Evolutionary conservation across 2,888 invertebrate genomes (phyloP).

Genomic region (Diarsia brunnea): DNA sequence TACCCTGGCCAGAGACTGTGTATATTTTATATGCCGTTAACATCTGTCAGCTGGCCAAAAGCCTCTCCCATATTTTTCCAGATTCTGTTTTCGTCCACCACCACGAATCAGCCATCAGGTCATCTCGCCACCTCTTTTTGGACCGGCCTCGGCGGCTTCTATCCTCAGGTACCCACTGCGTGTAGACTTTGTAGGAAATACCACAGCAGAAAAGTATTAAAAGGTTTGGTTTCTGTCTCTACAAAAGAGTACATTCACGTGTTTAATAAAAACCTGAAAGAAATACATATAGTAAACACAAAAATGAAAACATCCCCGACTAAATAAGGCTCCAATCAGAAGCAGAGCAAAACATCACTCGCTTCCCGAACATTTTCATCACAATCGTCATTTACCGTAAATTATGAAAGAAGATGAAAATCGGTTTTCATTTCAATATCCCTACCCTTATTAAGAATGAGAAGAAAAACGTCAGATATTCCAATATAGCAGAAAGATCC

Average conservation of each 20-base stretch:
- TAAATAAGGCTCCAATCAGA: constrained; percentile 26
- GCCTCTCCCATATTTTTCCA: too few species aligned
- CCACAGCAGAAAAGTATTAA: too few species aligned
- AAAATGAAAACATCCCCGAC: constrained; percentile 8
- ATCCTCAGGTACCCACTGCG: too few species aligned
- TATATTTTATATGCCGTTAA: too few species aligned
- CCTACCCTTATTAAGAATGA: constrained; percentile 40
- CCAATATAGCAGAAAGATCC: constrained; percentile 36
- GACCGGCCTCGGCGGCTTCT: too few species aligned
- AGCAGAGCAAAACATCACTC: constrained; percentile 11
- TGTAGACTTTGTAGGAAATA: too few species aligned
- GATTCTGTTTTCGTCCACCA: too few species aligned
- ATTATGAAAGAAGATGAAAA: constrained; percentile 69
- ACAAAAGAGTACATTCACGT: neutral
- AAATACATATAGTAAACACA: neutral
- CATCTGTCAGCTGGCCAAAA: too few species aligned
- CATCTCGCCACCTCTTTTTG: too few species aligned
- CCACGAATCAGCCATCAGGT: too few species aligned
- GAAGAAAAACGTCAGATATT: constrained; percentile 44
- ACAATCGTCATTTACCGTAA: constrained; percentile 72
- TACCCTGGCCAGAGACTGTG: too few species aligned
- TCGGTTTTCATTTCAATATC: constrained; percentile 72
- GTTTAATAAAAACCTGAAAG: neutral
- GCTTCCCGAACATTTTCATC: constrained; percentile 60
- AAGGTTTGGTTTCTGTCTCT: too few species aligned